phyloP scores from a whole-genome alignment of 2,888 invertebrate species.

The Metalampra italica region DNA sequence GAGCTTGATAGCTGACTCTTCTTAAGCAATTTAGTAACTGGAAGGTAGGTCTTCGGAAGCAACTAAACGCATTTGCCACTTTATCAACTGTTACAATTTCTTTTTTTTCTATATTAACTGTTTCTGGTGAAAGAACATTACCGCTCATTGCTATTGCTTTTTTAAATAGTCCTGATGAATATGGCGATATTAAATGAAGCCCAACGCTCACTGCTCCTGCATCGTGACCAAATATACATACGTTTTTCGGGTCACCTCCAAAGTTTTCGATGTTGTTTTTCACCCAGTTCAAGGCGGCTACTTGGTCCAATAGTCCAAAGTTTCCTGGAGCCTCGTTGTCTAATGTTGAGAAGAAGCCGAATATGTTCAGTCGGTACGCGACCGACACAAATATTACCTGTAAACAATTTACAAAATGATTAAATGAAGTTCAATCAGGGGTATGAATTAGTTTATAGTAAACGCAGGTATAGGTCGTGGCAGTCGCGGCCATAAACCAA shows the following conservation, averaged over 20 bases:
- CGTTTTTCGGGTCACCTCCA: slow-evolving; percentile 86
- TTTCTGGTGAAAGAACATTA: slow-evolving; percentile 80
- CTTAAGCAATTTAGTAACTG: slow-evolving; percentile 84
- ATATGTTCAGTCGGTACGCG: slow-evolving; percentile 87
- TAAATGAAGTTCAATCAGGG: too few species aligned
- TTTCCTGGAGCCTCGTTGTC: slow-evolving; percentile 89
- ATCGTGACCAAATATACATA: slow-evolving; percentile 88
- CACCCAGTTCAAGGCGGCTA: slow-evolving; percentile 88
- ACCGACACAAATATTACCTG: slow-evolving; percentile 88
- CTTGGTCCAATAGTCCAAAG: slow-evolving; percentile 89
- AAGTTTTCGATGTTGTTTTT: slow-evolving; percentile 86
- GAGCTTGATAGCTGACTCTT: slow-evolving; percentile 76
- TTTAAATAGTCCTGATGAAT: slow-evolving; percentile 83
- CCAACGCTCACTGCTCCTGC: slow-evolving; percentile 89
- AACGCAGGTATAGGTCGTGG: too few species aligned
- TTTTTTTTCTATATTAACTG: slow-evolving; percentile 81
- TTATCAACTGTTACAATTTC: slow-evolving; percentile 81
- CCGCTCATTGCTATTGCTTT: slow-evolving; percentile 91
- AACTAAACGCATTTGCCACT: slow-evolving; percentile 82
- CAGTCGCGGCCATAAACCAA: too few species aligned
- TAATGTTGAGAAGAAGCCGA: slow-evolving; percentile 90
- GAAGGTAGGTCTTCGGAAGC: slow-evolving; percentile 82
- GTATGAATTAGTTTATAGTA: too few species aligned
- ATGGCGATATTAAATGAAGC: slow-evolving; percentile 83
- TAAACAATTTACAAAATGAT: slow-evolving; percentile 10